Percentiles rank a stretch among this genome's conserved stretches.
Evolutionary conservation across 2,888 invertebrate genomes (phyloP).

Genomic region (Chymomyza caudatula): DNA sequence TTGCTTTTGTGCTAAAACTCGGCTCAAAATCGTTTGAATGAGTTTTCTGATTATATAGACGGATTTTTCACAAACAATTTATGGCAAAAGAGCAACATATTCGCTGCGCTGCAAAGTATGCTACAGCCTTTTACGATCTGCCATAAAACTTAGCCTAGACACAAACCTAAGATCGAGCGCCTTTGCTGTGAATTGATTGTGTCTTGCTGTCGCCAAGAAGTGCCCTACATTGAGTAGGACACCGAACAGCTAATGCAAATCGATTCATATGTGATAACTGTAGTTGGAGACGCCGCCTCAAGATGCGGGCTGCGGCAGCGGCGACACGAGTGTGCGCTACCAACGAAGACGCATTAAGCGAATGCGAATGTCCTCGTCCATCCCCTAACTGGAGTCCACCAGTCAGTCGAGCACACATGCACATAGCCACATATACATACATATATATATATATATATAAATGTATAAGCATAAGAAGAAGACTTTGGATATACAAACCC

Average conservation of each 20-base stretch:
- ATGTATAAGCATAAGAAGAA: background rate
- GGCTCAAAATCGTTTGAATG: no score
- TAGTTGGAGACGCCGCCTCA: background rate
- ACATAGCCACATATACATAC: background rate
- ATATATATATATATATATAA: constrained; percentile 22
- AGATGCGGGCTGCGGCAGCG: background rate
- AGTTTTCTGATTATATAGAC: no score
- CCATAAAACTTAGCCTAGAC: constrained; percentile 14
- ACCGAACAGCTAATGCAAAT: background rate
- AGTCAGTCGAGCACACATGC: constrained; percentile 4
- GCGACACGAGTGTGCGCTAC: constrained; percentile 7
- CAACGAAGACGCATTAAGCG: background rate
- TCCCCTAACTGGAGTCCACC: constrained; percentile 35
- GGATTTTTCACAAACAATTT: no score
- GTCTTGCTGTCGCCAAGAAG: background rate
- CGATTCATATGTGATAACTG: background rate
- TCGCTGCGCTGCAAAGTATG: constrained; percentile 39
- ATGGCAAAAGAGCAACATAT: no score
- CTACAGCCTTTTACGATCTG: constrained; percentile 11
- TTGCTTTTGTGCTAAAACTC: no score
- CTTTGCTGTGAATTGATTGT: background rate
- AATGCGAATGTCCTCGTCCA: constrained; percentile 25
- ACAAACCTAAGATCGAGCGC: constrained; percentile 17
- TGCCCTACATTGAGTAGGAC: background rate
- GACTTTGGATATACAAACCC: constrained; percentile 15